A percentile compares a stretch with the other conserved stretches of the same genome.
phyloP scores from a whole-genome alignment of 2,888 invertebrate genomes.

The Brachyptera putata region DNA sequence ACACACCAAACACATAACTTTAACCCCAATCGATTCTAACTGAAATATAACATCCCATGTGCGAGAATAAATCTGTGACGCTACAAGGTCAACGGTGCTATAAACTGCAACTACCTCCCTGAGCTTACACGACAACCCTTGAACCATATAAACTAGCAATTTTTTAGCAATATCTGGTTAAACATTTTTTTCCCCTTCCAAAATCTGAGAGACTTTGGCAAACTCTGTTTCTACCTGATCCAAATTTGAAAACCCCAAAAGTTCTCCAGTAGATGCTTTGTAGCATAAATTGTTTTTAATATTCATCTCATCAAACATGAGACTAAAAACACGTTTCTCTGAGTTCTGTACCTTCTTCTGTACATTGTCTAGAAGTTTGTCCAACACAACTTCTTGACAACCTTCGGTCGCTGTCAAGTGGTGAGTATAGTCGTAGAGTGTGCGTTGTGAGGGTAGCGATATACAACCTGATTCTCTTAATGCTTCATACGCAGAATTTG shows the following conservation, averaged over 20 bases:
- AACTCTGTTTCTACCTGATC: neutral
- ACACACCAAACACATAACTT: neutral
- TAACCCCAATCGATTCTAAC: neutral
- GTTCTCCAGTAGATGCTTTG: neutral
- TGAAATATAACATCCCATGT: conserved; percentile 10
- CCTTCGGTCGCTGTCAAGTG: neutral
- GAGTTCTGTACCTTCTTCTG: neutral
- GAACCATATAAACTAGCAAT: neutral
- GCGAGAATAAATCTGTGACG: neutral
- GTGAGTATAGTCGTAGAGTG: conserved; percentile 1
- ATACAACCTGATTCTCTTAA: neutral
- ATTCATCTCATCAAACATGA: conserved; percentile 14
- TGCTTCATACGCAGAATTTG: neutral
- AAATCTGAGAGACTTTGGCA: neutral
- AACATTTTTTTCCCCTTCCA: neutral
- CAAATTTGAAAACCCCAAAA: neutral
- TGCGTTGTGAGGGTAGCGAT: neutral
- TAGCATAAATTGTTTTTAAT: neutral
- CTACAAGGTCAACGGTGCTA: neutral
- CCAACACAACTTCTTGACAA: neutral
- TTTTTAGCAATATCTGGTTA: conserved; percentile 4
- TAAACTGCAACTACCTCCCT: conserved; percentile 10
- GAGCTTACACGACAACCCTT: neutral
- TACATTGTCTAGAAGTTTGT: neutral
- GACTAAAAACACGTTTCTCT: neutral